Percentiles rank a stretch among this genome's conserved stretches.
phyloP scores from a whole-genome alignment of 1,140 invertebrate genomes.

The Magallana ariakensis region DNA sequence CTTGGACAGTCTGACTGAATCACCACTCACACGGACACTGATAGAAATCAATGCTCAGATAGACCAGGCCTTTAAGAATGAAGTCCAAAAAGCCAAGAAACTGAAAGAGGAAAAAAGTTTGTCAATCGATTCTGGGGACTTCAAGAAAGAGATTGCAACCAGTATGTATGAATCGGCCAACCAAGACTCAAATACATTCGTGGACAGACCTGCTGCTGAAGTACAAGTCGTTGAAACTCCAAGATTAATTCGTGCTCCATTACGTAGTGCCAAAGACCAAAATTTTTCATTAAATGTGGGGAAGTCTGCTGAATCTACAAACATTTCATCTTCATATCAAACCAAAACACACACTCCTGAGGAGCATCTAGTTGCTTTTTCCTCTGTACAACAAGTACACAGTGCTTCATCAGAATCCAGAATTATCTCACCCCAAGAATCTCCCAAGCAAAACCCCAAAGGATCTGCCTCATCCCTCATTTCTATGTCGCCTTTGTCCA shows the following conservation, averaged over 20 bases:
- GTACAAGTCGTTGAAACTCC: slow-evolving; percentile 66
- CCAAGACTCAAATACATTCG: slow-evolving; percentile 45
- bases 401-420: slow-evolving; percentile 31
- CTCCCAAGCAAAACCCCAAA: slow-evolving; percentile 3
- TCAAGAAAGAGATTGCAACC: not conserved
- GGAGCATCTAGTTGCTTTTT: not conserved
- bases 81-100: slow-evolving; percentile 54
- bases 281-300: slow-evolving; percentile 30
- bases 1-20: slow-evolving; percentile 70
- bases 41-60: slow-evolving; percentile 74
- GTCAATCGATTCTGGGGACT: slow-evolving; percentile 4
- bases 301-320: slow-evolving; percentile 27
- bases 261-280: slow-evolving; percentile 43
- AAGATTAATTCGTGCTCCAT: slow-evolving; percentile 59
- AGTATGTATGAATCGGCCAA: slow-evolving; percentile 15
- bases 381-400: slow-evolving; percentile 15
- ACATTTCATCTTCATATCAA: not conserved
- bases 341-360: slow-evolving; percentile 14
- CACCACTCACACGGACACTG: slow-evolving; percentile 69
- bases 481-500: slow-evolving; percentile 9
- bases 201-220: slow-evolving; percentile 62
- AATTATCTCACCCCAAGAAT: slow-evolving; percentile 30
- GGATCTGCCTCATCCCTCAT: not conserved
- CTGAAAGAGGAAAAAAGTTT: slow-evolving; percentile 35
- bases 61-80: slow-evolving; percentile 71